Evolutionary conservation across 2,888 invertebrate genomes (phyloP).

Genomic region (Drosophila mayaguana): DNA sequence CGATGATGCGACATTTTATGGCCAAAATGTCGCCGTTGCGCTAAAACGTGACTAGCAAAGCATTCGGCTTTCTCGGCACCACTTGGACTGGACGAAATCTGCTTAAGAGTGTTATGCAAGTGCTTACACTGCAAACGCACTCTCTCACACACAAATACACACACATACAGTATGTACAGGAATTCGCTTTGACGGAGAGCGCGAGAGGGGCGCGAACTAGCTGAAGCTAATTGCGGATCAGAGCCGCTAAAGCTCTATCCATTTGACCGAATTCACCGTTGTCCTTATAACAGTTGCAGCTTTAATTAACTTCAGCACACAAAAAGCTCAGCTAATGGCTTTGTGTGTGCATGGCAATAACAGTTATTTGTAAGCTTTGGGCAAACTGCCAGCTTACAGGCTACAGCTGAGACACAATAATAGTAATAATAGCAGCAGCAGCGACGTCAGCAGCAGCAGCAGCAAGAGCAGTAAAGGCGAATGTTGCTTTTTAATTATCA

Average conservation of each 20-base stretch:
- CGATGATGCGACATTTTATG: constrained; percentile 54
- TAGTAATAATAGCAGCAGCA: constrained; percentile 16
- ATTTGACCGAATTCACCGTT: not conserved
- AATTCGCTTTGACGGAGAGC: not conserved
- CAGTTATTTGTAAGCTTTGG: constrained; percentile 49
- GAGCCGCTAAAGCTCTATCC: not conserved
- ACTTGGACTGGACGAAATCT: constrained; percentile 26
- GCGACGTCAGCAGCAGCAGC: constrained; percentile 8
- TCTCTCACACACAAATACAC: not conserved
- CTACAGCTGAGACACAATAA: constrained; percentile 30
- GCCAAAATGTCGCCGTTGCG: constrained; percentile 13
- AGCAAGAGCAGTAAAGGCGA: constrained; percentile 24
- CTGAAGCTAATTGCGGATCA: not conserved
- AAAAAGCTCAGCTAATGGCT: constrained; percentile 38
- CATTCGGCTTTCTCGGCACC: constrained; percentile 10
- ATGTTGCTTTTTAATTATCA: constrained; percentile 73
- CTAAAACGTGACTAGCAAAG: constrained; percentile 44
- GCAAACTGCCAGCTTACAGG: constrained; percentile 35
- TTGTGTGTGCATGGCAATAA: constrained; percentile 24
- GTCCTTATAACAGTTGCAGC: not conserved
- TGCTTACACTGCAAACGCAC: not conserved
- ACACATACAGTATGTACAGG: not conserved
- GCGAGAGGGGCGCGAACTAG: not conserved
- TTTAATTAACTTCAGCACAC: constrained; percentile 24
- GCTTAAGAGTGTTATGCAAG: constrained; percentile 38